Base-by-base conservation (phyloP, 2,113 vertebrate species). In the Grammomys surdaster region DNA sequence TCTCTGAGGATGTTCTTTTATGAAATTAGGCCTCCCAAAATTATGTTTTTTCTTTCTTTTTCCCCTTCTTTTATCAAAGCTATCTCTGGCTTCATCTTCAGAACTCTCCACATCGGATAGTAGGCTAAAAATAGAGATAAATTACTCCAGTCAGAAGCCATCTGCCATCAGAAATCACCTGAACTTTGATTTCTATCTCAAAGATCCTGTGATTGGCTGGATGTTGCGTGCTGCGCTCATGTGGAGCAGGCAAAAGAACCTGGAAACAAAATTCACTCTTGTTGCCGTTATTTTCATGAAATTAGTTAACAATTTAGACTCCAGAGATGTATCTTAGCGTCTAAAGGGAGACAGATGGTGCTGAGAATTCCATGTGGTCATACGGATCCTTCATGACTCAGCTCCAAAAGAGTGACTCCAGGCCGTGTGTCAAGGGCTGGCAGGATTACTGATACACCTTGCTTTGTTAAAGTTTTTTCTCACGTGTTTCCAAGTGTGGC, bases 161-260 rank as follows among this genome's bases (percentile, higher is more conserved):
- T 73, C 51, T 10, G 19, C 13, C 10, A 13, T 7, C 36, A 5
- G 19, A 36, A 48, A 58, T 19, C 77, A 51, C 2, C 54, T 10
- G 2, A 26, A 46, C 5, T 67, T 75, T 28, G 9, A 22, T 5
- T 43, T 86, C 31, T 31, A 17, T 11, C 26, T 43, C 80, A 58
- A 67, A 43, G 56, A n/a, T 31, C 13, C 63, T 46, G 14, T 16
- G 40, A 51, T 3, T 67, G 77, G 28, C 9, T 58, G 3, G 7
- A 28, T 17, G 6, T 36, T 43, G 26, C 20, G 9, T n/a, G n/a
- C 4, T 2, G 13, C 20, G 12, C 40, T 2, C n/a, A 28, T 1
- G 5, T 14, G 43, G 69, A 10, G 4, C 14, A 69, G 67, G 24
- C 4, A n/a, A 33, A 7, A 75, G 19, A 51, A 0, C 3, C 43